Evolutionary conservation across 2,888 invertebrate genomes (phyloP).

Genomic region (Dioctria rufipes): DNA sequence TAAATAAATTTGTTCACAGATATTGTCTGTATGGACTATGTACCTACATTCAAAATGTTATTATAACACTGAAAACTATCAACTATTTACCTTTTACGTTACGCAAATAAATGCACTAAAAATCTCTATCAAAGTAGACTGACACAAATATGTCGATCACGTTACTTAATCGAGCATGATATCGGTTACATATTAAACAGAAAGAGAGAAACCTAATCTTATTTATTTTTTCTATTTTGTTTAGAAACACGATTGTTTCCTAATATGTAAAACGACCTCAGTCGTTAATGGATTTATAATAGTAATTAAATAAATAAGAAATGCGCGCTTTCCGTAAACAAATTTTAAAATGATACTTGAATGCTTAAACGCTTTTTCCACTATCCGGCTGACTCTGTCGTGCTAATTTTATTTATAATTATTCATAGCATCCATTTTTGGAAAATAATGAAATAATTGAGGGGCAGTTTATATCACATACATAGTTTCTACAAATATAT

Average conservation of each 20-base stretch:
- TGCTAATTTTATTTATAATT: slow-evolving; percentile 42
- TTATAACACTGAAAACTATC: no score
- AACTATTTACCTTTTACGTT: no score
- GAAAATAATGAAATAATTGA: slow-evolving; percentile 35
- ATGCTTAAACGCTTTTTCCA: slow-evolving; percentile 8
- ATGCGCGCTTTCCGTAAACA: slow-evolving; percentile 5
- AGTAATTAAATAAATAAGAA: slow-evolving; percentile 26
- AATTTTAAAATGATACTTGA: slow-evolving; percentile 14
- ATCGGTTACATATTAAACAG: no score
- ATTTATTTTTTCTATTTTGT: background rate
- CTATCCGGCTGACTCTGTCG: background rate
- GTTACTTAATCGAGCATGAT: no score
- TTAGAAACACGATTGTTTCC: slow-evolving; percentile 3
- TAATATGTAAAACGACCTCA: slow-evolving; percentile 29
- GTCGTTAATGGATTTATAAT: slow-evolving; percentile 14
- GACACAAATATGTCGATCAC: no score
- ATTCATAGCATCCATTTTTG: slow-evolving; percentile 44
- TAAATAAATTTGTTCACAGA: no score
- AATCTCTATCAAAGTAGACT: no score
- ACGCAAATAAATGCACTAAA: no score
- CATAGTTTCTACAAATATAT: background rate
- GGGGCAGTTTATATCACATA: background rate
- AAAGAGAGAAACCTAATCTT: no score
- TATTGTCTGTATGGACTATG: no score
- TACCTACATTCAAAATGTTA: no score